Conservation (phyloP, 1,140 invertebrate genomes). For the Matsumurasca onukii region DNA sequence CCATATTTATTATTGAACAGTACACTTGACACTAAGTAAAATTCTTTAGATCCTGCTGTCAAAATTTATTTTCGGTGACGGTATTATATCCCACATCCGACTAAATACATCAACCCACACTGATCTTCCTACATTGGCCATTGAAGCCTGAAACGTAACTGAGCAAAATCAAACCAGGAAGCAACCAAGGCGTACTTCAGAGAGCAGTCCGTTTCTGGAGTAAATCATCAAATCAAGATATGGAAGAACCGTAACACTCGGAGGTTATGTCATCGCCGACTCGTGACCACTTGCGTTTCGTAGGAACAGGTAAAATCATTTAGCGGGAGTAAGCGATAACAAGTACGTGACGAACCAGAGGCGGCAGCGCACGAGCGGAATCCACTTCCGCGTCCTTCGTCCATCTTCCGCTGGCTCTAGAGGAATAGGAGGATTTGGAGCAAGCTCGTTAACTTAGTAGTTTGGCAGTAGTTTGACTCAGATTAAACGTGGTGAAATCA, state of each 20-base stretch:
- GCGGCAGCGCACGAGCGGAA: background rate
- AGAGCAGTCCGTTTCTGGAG: background rate
- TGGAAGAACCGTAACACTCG: background rate
- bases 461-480: too few species aligned
- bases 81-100: background rate
- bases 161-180: background rate
- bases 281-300: background rate
- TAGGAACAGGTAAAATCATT: slow-evolving; percentile 20
- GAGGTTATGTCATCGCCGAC: background rate
- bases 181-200: background rate
- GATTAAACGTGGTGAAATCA: too few species aligned
- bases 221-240: background rate
- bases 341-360: background rate
- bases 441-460: background rate
- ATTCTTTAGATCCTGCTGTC: background rate
- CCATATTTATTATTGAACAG: too few species aligned
- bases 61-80: background rate
- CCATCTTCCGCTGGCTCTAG: background rate
- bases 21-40: too few species aligned
- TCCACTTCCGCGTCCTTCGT: background rate
- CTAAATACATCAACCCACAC: background rate
- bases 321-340: slow-evolving; percentile 5
- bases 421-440: background rate
- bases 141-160: background rate
- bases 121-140: background rate